Evolutionary conservation across 1,140 invertebrate species (phyloP).

Genomic region (Eufriesea mexicana): DNA sequence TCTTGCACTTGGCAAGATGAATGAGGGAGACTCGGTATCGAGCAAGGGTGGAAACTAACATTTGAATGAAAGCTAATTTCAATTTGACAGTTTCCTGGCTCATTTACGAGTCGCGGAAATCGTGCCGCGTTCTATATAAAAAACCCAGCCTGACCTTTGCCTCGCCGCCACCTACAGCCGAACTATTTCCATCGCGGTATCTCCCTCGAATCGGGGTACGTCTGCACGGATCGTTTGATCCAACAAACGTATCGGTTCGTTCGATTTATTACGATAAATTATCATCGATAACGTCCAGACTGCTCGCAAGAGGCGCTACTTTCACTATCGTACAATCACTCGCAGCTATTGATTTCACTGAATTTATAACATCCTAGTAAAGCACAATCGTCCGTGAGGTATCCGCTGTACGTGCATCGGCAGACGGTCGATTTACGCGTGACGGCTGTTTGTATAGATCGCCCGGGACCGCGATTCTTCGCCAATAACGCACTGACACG

Average conservation of each 20-base stretch:
- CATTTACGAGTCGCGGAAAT: neutral
- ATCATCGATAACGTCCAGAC: too few relatives aligned
- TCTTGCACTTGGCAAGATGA: neutral
- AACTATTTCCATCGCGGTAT: neutral
- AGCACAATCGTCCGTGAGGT: neutral
- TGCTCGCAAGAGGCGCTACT: too few relatives aligned
- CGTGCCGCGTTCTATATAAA: neutral
- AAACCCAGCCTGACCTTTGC: neutral
- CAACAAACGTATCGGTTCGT: neutral
- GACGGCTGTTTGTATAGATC: neutral
- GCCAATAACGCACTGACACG: constrained; percentile 1
- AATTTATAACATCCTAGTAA: constrained; percentile 1
- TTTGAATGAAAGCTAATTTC: neutral
- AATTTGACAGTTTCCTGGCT: neutral
- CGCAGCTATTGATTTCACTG: neutral
- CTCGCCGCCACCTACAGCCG: neutral
- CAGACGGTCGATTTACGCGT: neutral
- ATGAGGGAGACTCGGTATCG: neutral
- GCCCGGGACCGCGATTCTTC: constrained; percentile 8
- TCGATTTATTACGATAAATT: neutral
- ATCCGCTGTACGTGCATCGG: neutral
- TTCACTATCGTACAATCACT: neutral
- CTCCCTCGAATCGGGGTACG: neutral
- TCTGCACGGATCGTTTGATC: neutral
- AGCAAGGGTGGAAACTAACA: neutral